phyloP scores from a whole-genome alignment of 1,140 invertebrate species.

The Caerostris darwini region DNA sequence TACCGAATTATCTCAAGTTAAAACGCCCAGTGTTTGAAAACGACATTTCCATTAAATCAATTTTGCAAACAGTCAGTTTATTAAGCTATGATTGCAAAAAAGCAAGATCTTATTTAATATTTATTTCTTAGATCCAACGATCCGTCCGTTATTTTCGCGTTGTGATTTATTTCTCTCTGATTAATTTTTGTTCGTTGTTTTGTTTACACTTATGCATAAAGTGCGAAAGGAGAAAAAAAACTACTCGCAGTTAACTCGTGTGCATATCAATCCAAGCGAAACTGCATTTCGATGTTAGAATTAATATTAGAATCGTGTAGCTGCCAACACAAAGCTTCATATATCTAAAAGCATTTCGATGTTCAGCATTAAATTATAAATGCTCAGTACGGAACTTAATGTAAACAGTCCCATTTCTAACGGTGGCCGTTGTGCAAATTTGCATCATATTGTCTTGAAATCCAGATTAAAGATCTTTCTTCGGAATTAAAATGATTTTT shows the following conservation, averaged over 20 bases:
- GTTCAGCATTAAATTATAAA: slow-evolving; percentile 41
- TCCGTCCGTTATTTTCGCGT: background rate
- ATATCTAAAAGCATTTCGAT: slow-evolving; percentile 59
- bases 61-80: no score
- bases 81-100: no score
- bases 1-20: no score
- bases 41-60: no score
- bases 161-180: no score
- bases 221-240: background rate
- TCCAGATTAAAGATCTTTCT: slow-evolving; percentile 40
- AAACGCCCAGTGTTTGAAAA: no score
- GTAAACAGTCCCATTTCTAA: slow-evolving; percentile 10
- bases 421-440: background rate
- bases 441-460: slow-evolving; percentile 24
- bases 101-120: background rate
- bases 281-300: slow-evolving; percentile 4
- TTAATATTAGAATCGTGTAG: slow-evolving; percentile 40
- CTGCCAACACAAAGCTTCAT: background rate
- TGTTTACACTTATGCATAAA: no score
- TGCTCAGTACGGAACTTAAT: background rate
- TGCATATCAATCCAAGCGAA: background rate
- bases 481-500: background rate
- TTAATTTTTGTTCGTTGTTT: no score
- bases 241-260: background rate
- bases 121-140: background rate